These are phyloP conservation scores for Archegozetes longisetosus DNA, from an alignment of 1,140 invertebrate genomes.

Conservation along the genomic window DNA sequence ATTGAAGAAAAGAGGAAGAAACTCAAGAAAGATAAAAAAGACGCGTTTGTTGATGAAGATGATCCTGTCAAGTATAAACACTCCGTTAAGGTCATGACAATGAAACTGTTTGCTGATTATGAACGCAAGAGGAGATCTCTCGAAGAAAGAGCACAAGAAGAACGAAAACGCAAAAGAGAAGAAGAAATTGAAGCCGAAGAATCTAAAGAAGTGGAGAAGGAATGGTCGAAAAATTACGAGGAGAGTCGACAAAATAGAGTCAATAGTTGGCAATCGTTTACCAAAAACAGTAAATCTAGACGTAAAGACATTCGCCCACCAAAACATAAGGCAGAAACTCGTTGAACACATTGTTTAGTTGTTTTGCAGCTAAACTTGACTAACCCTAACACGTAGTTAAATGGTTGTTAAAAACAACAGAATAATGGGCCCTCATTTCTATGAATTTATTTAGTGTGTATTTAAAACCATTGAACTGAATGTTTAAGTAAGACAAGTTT, in stretches of 20 bases:
- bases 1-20: constrained; percentile 89
- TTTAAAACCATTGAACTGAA: no score
- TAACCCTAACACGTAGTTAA: no score
- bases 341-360: constrained; percentile 39
- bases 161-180: constrained; percentile 81
- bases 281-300: constrained; percentile 45
- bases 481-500: no score
- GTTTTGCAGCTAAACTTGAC: no score
- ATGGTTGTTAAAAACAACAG: no score
- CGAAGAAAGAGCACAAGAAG: constrained; percentile 75
- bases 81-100: constrained; percentile 88
- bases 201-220: constrained; percentile 65
- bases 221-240: constrained; percentile 97
- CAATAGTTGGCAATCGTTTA: constrained; percentile 88
- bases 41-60: constrained; percentile 74
- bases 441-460: no score
- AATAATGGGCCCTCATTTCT: no score
- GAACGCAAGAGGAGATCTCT: constrained; percentile 62
- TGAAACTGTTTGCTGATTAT: constrained; percentile 97
- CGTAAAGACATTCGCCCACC: constrained; percentile 70
- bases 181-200: constrained; percentile 83
- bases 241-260: constrained; percentile 85
- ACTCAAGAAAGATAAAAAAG: constrained; percentile 60
- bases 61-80: constrained; percentile 80
- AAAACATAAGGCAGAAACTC: constrained; percentile 86